A percentile compares a stretch with the other conserved stretches of the same genome.
Evolutionary conservation across 2,797 vertebrate species (phyloP).

Genomic region (Peromyscus nudipes): DNA sequence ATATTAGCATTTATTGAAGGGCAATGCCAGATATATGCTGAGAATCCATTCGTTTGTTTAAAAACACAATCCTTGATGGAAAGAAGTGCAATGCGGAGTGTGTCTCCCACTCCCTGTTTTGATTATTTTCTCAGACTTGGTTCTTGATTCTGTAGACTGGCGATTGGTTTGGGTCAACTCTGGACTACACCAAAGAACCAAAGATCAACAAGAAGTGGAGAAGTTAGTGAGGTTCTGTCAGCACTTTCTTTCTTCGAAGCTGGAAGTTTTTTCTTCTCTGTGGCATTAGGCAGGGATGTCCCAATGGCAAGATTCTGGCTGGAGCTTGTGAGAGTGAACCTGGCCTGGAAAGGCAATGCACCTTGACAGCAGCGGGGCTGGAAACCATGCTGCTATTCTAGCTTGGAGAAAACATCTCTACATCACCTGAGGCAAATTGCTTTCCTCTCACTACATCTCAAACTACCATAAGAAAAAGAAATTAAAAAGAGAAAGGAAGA

Average conservation of each 20-base stretch:
- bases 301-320: background rate
- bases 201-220: background rate
- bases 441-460: background rate
- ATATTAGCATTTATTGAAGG: background rate
- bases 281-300: background rate
- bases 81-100: background rate
- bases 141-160: background rate
- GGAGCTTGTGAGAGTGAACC: background rate
- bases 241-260: background rate
- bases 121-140: background rate
- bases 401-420: background rate
- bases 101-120: background rate
- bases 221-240: background rate
- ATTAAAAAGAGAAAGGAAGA: background rate
- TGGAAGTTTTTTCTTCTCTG: background rate
- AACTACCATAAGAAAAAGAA: background rate
- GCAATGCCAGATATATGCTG: background rate
- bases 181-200: background rate
- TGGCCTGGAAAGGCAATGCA: background rate
- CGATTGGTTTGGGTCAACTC: background rate
- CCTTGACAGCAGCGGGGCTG: background rate
- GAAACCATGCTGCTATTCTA: background rate
- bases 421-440: background rate
- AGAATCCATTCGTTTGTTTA: constrained; percentile 21
- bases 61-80: background rate